A percentile compares a stretch with the other conserved stretches of the same genome.
phyloP scores from a whole-genome alignment of 1,140 invertebrate species.

The Achroia grisella region DNA sequence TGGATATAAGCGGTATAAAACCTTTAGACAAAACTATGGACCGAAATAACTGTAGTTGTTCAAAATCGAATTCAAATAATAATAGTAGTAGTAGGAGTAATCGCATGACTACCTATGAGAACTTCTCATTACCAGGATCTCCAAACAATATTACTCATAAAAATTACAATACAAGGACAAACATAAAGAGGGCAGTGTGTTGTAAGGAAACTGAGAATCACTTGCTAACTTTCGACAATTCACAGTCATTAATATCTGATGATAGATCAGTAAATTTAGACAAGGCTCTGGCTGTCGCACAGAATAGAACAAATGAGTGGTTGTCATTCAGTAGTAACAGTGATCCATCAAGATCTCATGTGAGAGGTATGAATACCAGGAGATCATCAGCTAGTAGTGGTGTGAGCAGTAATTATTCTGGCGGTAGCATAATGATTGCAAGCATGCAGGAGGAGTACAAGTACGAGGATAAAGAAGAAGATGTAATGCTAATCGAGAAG shows the following conservation, averaged over 20 bases:
- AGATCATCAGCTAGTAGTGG: slow-evolving; percentile 61
- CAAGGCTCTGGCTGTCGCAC: slow-evolving; percentile 42
- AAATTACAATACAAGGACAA: slow-evolving; percentile 56
- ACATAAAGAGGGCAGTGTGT: slow-evolving; percentile 32
- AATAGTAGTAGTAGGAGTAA: slow-evolving; percentile 12
- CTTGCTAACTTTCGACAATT: slow-evolving; percentile 19
- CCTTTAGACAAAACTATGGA: slow-evolving; percentile 44
- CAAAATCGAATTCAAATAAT: not conserved
- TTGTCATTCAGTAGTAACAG: slow-evolving; percentile 27
- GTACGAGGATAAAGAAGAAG: slow-evolving; percentile 82
- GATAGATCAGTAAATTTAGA: slow-evolving; percentile 39
- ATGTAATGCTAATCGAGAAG: slow-evolving; percentile 81
- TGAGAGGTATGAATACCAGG: slow-evolving; percentile 43
- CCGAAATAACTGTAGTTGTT: slow-evolving; percentile 13
- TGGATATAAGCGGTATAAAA: slow-evolving; percentile 55
- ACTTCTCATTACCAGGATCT: slow-evolving; percentile 58
- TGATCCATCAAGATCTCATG: slow-evolving; percentile 14
- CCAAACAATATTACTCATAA: slow-evolving; percentile 50
- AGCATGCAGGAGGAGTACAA: slow-evolving; percentile 83
- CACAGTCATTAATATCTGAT: slow-evolving; percentile 24
- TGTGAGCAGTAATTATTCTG: slow-evolving; percentile 55
- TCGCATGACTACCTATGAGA: slow-evolving; percentile 47
- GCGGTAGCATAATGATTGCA: slow-evolving; percentile 55
- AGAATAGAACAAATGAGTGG: slow-evolving; percentile 61
- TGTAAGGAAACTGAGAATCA: slow-evolving; percentile 8